Conservation (phyloP, 1,140 invertebrate species). For the Euura lappo region DNA sequence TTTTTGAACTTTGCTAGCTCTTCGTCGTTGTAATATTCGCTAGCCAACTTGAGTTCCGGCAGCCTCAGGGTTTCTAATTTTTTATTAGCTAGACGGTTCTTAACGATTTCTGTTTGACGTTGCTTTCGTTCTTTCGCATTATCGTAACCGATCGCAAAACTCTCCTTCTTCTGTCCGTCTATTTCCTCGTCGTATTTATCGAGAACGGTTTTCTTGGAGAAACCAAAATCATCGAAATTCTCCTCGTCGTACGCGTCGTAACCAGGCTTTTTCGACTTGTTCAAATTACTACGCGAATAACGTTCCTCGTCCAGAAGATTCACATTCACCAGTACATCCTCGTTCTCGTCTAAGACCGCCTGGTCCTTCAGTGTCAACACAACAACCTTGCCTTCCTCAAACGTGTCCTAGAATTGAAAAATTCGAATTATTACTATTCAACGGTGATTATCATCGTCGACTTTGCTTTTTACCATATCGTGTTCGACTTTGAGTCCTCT, state of each 20-base stretch:
- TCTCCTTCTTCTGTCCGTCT: constrained; percentile 76
- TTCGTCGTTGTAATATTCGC: constrained; percentile 86
- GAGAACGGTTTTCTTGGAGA: constrained; percentile 73
- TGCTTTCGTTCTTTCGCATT: constrained; percentile 57
- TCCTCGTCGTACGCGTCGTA: constrained; percentile 90
- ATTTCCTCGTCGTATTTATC: constrained; percentile 98
- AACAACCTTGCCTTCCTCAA: constrained; percentile 84
- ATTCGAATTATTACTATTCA: neutral
- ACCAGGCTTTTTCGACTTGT: constrained; percentile 81
- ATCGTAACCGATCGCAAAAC: constrained; percentile 80
- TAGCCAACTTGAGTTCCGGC: constrained; percentile 75
- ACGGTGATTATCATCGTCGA: neutral
- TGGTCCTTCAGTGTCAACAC: constrained; percentile 95
- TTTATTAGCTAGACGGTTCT: constrained; percentile 70
- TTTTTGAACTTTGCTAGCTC: constrained; percentile 92
- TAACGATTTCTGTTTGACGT: constrained; percentile 60
- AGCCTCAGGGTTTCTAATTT: constrained; percentile 75
- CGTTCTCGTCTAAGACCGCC: constrained; percentile 84
- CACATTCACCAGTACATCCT: constrained; percentile 94
- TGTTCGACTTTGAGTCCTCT: constrained; percentile 90
- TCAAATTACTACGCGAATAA: constrained; percentile 85
- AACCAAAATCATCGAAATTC: constrained; percentile 83
- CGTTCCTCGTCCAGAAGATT: constrained; percentile 94
- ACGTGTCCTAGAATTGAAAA: constrained; percentile 61
- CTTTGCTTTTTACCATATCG: constrained; percentile 65